phyloP scores from a whole-genome alignment of 2,888 invertebrate species.

The Encarsia formosa region DNA sequence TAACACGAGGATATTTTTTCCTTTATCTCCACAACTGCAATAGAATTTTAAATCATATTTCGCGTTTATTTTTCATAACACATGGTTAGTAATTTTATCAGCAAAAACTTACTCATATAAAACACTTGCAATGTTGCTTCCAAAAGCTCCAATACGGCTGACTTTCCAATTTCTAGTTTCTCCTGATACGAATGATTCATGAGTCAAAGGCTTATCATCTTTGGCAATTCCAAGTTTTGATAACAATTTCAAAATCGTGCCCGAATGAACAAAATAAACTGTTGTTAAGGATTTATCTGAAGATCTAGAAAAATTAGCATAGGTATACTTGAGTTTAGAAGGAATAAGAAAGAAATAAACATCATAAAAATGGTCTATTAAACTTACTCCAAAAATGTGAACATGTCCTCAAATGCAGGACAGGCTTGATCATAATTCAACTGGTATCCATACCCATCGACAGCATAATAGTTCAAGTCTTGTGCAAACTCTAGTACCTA shows the following conservation, averaged over 20 bases:
- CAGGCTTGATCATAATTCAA: slow-evolving; percentile 75
- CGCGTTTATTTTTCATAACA: background rate
- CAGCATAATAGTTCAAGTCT: slow-evolving; percentile 77
- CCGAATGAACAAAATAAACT: slow-evolving; percentile 79
- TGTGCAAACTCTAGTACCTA: slow-evolving; percentile 71
- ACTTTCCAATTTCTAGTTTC: slow-evolving; percentile 54
- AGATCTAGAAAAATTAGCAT: slow-evolving; percentile 36
- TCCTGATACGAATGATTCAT: slow-evolving; percentile 53
- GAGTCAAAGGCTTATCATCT: slow-evolving; percentile 60
- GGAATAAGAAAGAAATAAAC: too few relatives aligned
- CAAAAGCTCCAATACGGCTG: slow-evolving; percentile 70
- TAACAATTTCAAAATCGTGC: slow-evolving; percentile 72
- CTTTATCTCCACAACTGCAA: slow-evolving; percentile 55
- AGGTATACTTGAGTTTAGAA: too few relatives aligned
- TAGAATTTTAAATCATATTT: slow-evolving; percentile 9
- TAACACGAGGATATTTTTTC: slow-evolving; percentile 58
- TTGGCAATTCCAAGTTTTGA: slow-evolving; percentile 70
- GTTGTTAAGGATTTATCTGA: slow-evolving; percentile 52
- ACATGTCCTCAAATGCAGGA: slow-evolving; percentile 66
- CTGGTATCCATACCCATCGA: slow-evolving; percentile 74
- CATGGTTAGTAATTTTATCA: background rate
- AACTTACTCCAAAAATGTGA: slow-evolving; percentile 65
- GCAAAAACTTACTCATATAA: slow-evolving; percentile 61
- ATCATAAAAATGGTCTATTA: background rate
- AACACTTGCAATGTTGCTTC: slow-evolving; percentile 75